Base-by-base conservation (phyloP, 2,888 invertebrate genomes). In the Drosophila lutescens region DNA sequence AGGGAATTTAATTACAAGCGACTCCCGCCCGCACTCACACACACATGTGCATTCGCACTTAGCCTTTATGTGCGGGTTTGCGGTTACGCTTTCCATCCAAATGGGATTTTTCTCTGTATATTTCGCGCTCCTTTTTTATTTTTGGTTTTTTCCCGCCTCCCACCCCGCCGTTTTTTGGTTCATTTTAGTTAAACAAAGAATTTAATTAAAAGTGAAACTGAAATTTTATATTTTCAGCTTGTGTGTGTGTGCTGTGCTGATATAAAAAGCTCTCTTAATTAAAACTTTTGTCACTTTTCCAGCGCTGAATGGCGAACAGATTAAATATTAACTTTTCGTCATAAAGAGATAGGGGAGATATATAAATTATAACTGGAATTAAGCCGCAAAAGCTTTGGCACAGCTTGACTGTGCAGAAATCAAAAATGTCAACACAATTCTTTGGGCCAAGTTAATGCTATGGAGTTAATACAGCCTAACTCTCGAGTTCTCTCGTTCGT, bases 1-100 rank as follows among this genome's bases (percentile, higher is more conserved):
- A 79, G 78, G 82, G 85, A 85, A 85, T 88, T 88, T 88, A 85
- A 85, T 85, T 85, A 85, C 74, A 83, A 71, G 63, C 74, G 60
- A 59, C 62, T 57, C 51, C 54, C 72, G 56, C 68, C 63, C 54
- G 43, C 60, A 49, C 43, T 47, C 71, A 46, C 60, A 40, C 51
- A 40, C 58, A 50, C 58, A 57, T 69, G 55, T 56, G 57, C 62
- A 62, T 17, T 63, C 61, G 62, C 62, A 63, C 62, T 63, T 63
- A 62, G 62, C 62, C 62, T 69, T 57, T 68, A 57, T 68, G 53
- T 60, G 51, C 38, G 68, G 59, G 55, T 51, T 74, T 74, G 74
- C 51, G 73, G 73, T 74, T 68, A 49, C 73, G 56, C 44, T 70
- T 72, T 34, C 47, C 47, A 34, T 47, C 46, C 70, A 70, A 51